A percentile compares a stretch with the other conserved stretches of the same genome.
Evolutionary conservation across 2,113 vertebrate species (phyloP).

Genomic region (Piprites chloris): DNA sequence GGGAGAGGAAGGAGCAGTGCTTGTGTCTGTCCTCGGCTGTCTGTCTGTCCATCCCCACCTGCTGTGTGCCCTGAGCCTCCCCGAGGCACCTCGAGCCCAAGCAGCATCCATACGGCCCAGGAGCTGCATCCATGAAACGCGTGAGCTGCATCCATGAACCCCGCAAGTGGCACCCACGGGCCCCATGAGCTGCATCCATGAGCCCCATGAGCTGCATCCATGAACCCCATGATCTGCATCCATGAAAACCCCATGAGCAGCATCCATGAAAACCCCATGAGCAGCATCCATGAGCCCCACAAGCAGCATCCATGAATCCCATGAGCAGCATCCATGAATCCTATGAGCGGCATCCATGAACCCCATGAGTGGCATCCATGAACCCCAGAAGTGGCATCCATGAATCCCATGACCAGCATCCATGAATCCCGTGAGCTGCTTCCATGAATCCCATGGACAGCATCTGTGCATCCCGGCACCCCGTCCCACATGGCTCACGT

Average conservation of each 20-base stretch:
- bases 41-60: background rate
- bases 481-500: rapidly evolving
- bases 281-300: background rate
- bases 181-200: background rate
- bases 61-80: background rate
- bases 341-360: background rate
- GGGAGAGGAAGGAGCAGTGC: background rate
- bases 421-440: background rate
- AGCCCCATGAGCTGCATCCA: background rate
- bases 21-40: rapidly evolving
- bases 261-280: background rate
- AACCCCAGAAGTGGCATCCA: background rate
- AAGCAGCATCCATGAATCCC: rapidly evolving
- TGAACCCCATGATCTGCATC: background rate
- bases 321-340: background rate
- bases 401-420: background rate
- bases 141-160: background rate
- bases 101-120: background rate
- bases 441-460: background rate
- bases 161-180: background rate
- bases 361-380: background rate
- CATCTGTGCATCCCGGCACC: rapidly evolving
- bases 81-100: rapidly evolving
- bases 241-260: background rate
- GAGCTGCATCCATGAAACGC: background rate